Evolutionary conservation across 35 echinoderm and acorn worm species (phyloP).

Genomic region (Patiria miniata): DNA sequence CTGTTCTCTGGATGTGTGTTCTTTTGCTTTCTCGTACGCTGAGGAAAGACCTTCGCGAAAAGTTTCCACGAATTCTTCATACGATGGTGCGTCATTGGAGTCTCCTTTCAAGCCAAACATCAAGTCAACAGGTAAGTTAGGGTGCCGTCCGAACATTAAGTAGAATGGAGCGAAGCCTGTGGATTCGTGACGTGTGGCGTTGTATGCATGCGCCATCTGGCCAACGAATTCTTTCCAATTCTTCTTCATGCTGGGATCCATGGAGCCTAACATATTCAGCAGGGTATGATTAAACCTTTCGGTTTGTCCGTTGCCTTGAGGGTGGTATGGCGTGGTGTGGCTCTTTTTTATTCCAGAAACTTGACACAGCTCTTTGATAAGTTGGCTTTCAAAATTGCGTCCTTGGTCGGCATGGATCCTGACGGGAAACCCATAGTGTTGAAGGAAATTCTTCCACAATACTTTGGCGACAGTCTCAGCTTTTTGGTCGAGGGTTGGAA

Average conservation of each 20-base stretch:
- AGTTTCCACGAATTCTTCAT: background rate
- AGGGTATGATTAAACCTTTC: constrained; percentile 42
- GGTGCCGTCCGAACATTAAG: constrained; percentile 51
- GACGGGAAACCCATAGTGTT: constrained; percentile 55
- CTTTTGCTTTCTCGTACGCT: background rate
- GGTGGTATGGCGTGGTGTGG: constrained; percentile 71
- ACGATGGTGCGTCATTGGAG: background rate
- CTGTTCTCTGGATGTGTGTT: background rate
- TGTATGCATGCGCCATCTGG: constrained; percentile 54
- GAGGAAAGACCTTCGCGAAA: background rate
- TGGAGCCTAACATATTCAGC: background rate
- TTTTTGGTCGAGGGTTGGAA: constrained; percentile 64
- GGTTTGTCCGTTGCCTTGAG: constrained; percentile 59
- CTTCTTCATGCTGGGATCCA: background rate
- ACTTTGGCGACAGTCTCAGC: constrained; percentile 52
- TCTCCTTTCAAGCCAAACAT: background rate
- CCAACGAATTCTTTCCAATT: constrained; percentile 55
- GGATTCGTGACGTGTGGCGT: constrained; percentile 26
- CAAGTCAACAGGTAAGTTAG: constrained; percentile 31
- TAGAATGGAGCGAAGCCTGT: constrained; percentile 53
- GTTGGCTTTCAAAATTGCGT: constrained; percentile 53
- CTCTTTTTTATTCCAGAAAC: constrained; percentile 42
- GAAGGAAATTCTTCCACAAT: constrained; percentile 28
- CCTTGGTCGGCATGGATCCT: constrained; percentile 61
- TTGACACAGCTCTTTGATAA: constrained; percentile 46